phyloP scores from a whole-genome alignment of 2,888 invertebrate genomes.

The Phania funesta region DNA sequence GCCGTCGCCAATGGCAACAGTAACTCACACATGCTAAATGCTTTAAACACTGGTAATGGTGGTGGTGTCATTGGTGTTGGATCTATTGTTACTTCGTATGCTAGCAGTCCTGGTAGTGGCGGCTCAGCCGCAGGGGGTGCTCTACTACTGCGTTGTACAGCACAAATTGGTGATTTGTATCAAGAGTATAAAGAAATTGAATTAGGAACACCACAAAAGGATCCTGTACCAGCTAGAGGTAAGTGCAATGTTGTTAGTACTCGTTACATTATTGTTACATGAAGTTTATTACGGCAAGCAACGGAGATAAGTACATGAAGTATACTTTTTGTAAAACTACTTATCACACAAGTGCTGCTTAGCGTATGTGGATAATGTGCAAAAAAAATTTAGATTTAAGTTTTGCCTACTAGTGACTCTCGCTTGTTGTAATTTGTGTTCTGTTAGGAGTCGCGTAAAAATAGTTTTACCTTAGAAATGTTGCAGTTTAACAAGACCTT shows the following conservation, averaged over 20 bases:
- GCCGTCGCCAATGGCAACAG: conserved; percentile 61
- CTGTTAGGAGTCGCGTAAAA: no score
- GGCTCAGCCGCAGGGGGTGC: conserved; percentile 74
- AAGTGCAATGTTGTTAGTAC: conserved; percentile 71
- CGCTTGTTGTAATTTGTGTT: no score
- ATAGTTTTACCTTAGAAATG: no score
- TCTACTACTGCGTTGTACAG: conserved; percentile 86
- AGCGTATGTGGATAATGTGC: no score
- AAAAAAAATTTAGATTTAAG: no score
- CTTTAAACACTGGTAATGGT: conserved; percentile 48
- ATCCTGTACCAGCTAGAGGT: conserved; percentile 91
- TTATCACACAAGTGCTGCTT: no score
- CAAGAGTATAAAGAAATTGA: conserved; percentile 85
- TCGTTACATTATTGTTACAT: not conserved
- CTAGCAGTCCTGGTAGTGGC: conserved; percentile 67
- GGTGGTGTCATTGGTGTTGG: conserved; percentile 62
- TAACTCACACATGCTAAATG: conserved; percentile 64
- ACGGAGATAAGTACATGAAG: no score
- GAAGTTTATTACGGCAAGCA: no score
- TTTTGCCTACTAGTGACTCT: no score
- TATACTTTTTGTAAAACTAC: no score
- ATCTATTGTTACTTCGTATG: conserved; percentile 54
- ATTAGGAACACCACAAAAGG: conserved; percentile 85
- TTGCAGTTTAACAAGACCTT: no score
- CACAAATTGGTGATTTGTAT: conserved; percentile 86